These are phyloP conservation scores for Albula goreensis DNA, from an alignment of 2,113 vertebrate species.

Conservation along the genomic window DNA sequence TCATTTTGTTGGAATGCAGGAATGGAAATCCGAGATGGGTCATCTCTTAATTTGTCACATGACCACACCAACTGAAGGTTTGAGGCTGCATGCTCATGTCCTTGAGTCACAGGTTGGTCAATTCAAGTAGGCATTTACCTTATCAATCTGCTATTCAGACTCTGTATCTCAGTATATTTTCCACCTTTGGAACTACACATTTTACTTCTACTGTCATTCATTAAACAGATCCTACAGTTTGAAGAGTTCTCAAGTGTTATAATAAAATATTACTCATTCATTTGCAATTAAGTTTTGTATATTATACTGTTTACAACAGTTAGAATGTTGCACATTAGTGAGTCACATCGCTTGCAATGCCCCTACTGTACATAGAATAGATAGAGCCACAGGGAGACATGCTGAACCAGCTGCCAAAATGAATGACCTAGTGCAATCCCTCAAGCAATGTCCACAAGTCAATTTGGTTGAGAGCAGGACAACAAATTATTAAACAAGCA, in stretches of 20 bases:
- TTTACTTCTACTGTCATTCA: neutral
- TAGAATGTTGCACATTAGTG: neutral
- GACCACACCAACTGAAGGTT: neutral
- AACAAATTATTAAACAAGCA: constrained; percentile 44
- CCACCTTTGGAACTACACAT: neutral
- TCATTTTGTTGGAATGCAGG: neutral
- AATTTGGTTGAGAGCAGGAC: constrained; percentile 44
- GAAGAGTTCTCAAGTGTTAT: neutral
- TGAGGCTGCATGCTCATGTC: neutral
- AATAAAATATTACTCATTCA: neutral
- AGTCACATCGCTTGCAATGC: neutral
- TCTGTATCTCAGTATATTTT: too few relatives aligned
- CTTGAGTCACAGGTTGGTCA: neutral
- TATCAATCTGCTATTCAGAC: neutral
- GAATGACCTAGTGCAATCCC: neutral
- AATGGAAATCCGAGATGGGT: constrained; percentile 5
- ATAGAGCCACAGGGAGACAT: neutral
- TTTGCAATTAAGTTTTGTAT: neutral
- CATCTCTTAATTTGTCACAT: neutral
- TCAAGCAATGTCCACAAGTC: constrained; percentile 14
- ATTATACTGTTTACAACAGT: neutral
- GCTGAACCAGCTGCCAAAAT: neutral
- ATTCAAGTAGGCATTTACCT: neutral
- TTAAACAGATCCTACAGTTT: neutral
- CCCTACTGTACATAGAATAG: neutral